phyloP scores from a whole-genome alignment of 2,888 invertebrate genomes.

The Anaspis maculata region DNA sequence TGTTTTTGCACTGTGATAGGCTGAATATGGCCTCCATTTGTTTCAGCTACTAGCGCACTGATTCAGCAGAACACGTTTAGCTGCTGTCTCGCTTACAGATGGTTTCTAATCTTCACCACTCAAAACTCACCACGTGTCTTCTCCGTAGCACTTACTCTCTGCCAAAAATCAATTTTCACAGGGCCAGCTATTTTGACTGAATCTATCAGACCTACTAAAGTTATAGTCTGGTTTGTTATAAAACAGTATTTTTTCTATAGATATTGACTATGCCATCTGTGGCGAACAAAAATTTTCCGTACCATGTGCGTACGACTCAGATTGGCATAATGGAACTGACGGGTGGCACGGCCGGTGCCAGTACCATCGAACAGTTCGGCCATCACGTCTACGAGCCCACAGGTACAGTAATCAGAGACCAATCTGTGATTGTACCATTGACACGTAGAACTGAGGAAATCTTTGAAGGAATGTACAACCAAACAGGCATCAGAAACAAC shows the following conservation, averaged over 20 bases:
- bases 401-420: slow-evolving; percentile 39
- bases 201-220: too few relatives aligned
- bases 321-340: slow-evolving; percentile 60
- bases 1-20: too few relatives aligned
- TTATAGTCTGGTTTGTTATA: not conserved
- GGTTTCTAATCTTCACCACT: too few relatives aligned
- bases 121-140: too few relatives aligned
- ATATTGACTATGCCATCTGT: slow-evolving; percentile 74
- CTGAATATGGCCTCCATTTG: too few relatives aligned
- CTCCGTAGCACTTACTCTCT: too few relatives aligned
- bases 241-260: slow-evolving; percentile 38
- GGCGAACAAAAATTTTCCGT: slow-evolving; percentile 84
- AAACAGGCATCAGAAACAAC: slow-evolving; percentile 15
- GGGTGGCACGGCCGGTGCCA: slow-evolving; percentile 42
- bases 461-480: slow-evolving; percentile 40
- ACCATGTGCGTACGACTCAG: slow-evolving; percentile 81
- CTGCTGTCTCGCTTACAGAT: too few relatives aligned
- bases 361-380: slow-evolving; percentile 51
- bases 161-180: too few relatives aligned
- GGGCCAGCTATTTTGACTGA: too few relatives aligned
- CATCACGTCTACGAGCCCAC: slow-evolving; percentile 56
- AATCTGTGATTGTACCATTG: slow-evolving; percentile 56
- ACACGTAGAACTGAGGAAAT: slow-evolving; percentile 53
- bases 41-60: too few relatives aligned
- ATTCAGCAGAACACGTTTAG: too few relatives aligned